Evolutionary conservation across 2,113 vertebrate genomes (phyloP).

Genomic region (Actenoides lindsayi): DNA sequence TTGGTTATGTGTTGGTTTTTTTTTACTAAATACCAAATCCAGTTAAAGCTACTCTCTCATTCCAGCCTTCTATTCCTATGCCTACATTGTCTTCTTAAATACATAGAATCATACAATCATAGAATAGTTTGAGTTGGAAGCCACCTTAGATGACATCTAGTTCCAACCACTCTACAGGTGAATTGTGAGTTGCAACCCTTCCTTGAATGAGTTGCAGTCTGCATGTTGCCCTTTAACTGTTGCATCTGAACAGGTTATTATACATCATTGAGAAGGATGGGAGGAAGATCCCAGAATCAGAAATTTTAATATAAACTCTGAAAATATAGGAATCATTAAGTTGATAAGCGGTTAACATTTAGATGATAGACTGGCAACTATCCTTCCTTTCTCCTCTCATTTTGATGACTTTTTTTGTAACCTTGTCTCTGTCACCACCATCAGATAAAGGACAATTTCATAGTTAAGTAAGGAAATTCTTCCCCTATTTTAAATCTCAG

Average conservation of each 20-base stretch:
- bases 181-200: neutral
- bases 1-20: accelerated
- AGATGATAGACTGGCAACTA: neutral
- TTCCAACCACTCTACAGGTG: neutral
- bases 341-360: neutral
- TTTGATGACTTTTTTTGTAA: neutral
- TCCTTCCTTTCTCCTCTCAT: neutral
- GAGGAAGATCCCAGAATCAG: neutral
- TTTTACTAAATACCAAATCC: neutral
- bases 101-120: neutral
- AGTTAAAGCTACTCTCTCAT: neutral
- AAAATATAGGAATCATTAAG: neutral
- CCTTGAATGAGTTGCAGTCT: too few species aligned
- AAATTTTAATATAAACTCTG: neutral
- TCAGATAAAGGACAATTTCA: neutral
- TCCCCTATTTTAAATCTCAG: neutral
- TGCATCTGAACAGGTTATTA: neutral
- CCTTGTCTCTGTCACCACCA: neutral
- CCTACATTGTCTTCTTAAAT: neutral
- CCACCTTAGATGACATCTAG: too few species aligned
- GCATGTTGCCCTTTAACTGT: neutral
- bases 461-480: neutral
- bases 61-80: neutral
- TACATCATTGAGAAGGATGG: neutral
- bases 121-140: too few species aligned